phyloP scores from a whole-genome alignment of 2,797 vertebrate genomes.

The Gallinago nigripennis region DNA sequence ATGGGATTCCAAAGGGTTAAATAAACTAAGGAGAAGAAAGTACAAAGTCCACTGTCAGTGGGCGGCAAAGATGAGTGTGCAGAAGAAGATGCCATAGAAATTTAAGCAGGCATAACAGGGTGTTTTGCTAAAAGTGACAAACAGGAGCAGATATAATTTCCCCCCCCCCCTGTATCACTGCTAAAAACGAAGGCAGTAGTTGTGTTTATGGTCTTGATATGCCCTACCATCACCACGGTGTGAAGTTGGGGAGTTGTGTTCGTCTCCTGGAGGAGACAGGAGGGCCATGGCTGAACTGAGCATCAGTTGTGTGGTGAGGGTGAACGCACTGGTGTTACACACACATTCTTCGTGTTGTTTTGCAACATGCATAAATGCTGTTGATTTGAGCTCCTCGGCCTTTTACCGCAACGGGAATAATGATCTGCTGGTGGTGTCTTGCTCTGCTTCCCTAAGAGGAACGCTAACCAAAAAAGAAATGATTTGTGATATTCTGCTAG shows the following conservation, averaged over 20 bases:
- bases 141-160: background rate
- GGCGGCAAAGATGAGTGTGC: background rate
- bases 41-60: background rate
- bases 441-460: background rate
- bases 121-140: background rate
- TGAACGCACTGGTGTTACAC: background rate
- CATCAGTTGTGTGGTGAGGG: background rate
- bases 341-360: background rate
- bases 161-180: no score
- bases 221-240: no score
- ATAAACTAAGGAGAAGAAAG: background rate
- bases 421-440: background rate
- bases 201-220: background rate
- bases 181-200: background rate
- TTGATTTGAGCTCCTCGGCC: background rate
- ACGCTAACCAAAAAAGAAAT: background rate
- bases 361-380: background rate
- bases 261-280: background rate
- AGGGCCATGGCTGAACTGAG: background rate
- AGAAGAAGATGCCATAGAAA: background rate
- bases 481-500: background rate
- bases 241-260: background rate
- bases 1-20: background rate
- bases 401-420: background rate
- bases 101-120: background rate